Percentiles rank a stretch among this genome's conserved stretches.
Conservation (phyloP, 2,113 vertebrate genomes). For the Microcebus tavaratra region DNA sequence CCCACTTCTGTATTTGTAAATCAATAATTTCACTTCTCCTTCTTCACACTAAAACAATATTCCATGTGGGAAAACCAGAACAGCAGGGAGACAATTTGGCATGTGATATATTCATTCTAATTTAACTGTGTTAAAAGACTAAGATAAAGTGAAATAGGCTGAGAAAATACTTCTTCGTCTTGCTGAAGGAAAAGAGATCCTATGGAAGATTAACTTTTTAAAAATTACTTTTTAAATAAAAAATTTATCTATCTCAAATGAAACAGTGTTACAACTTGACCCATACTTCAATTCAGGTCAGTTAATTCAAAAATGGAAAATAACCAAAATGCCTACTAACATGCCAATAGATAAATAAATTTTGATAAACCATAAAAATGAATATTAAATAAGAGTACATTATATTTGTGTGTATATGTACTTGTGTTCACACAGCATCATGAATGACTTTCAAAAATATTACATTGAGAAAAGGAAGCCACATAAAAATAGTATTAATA, state of each 20-base stretch:
- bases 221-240: background rate
- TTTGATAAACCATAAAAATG: background rate
- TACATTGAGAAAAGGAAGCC: background rate
- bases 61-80: background rate
- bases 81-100: background rate
- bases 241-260: background rate
- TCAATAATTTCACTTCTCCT: background rate
- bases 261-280: background rate
- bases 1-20: background rate
- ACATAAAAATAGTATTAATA: background rate
- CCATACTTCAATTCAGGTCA: background rate
- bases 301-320: background rate
- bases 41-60: background rate
- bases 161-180: background rate
- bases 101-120: background rate
- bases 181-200: background rate
- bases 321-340: background rate
- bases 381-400: background rate
- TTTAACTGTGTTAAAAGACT: background rate
- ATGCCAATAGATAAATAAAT: background rate
- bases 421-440: background rate
- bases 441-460: background rate
- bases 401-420: background rate
- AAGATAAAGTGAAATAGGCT: background rate
- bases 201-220: background rate